These are phyloP conservation scores for Takifugu bimaculatus DNA, from an alignment of 2,113 vertebrate species.

Conservation along the genomic window DNA sequence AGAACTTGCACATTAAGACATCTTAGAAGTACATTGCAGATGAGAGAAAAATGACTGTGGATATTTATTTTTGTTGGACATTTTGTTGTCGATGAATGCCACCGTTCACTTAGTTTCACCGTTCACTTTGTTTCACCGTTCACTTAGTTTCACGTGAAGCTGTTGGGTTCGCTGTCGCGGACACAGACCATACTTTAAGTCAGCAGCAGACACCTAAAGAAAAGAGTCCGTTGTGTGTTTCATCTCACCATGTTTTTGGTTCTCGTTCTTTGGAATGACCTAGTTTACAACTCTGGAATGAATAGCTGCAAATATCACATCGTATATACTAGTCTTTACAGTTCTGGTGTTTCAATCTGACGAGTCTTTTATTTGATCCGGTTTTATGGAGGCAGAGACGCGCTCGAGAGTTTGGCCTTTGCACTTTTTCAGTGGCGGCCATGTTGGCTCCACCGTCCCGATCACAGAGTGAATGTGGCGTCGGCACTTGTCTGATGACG, in stretches of 20 bases:
- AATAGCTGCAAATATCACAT: constrained; percentile 36
- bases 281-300: constrained; percentile 66
- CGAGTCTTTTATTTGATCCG: constrained; percentile 24
- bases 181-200: background rate
- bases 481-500: constrained; percentile 14
- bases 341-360: constrained; percentile 33
- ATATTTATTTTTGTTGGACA: constrained; percentile 67
- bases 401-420: constrained; percentile 38
- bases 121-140: no score
- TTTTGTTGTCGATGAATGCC: constrained; percentile 23
- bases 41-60: constrained; percentile 53
- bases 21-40: constrained; percentile 43
- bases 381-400: constrained; percentile 22
- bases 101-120: no score
- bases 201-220: constrained; percentile 21
- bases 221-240: constrained; percentile 31
- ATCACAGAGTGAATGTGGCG: constrained; percentile 45
- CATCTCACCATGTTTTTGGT: constrained; percentile 50
- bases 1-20: constrained; percentile 72
- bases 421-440: constrained; percentile 48
- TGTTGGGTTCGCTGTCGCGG: constrained; percentile 57
- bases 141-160: constrained; percentile 17
- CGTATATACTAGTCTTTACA: constrained; percentile 28
- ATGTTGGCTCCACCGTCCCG: constrained; percentile 39
- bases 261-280: constrained; percentile 48